Conservation (phyloP, 1,140 invertebrate genomes). For the Cyphomyrmex costatus region DNA sequence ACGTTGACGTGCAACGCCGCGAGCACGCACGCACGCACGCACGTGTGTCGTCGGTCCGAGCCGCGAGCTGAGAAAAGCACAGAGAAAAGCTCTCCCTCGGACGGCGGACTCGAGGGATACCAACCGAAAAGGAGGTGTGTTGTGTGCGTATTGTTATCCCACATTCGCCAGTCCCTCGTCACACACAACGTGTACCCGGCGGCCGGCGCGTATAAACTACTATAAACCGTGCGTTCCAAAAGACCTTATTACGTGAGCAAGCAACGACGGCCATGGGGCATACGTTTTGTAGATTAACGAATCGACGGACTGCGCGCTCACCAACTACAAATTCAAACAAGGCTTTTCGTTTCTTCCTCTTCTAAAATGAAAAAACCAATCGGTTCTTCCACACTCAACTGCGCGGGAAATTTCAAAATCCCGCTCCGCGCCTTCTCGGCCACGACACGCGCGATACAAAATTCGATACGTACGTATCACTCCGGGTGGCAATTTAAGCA, state of each 20-base stretch:
- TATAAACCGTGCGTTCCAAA: neutral
- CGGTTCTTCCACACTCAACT: neutral
- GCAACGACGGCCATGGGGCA: neutral
- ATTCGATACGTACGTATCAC: conserved; percentile 13
- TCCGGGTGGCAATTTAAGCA: neutral
- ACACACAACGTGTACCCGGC: too few species aligned
- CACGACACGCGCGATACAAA: neutral
- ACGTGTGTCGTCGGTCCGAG: too few species aligned
- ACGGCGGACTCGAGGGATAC: too few species aligned
- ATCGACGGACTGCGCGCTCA: neutral
- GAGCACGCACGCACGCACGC: neutral
- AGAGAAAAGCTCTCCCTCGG: too few species aligned
- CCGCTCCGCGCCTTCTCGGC: neutral
- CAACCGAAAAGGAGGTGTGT: too few species aligned
- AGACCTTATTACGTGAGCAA: neutral
- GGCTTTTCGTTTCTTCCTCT: too few species aligned
- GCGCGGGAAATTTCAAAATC: neutral
- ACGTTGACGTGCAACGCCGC: neutral
- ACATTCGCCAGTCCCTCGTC: neutral
- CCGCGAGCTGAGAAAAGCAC: too few species aligned
- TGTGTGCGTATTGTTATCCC: neutral
- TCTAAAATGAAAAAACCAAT: too few species aligned
- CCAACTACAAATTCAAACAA: too few species aligned
- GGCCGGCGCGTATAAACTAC: too few species aligned
- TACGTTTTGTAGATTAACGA: neutral